Evolutionary conservation across 2,113 vertebrate genomes (phyloP), one percentile per base, ranked within the genome.

Genomic region (Eudyptes chrysolophus): DNA sequence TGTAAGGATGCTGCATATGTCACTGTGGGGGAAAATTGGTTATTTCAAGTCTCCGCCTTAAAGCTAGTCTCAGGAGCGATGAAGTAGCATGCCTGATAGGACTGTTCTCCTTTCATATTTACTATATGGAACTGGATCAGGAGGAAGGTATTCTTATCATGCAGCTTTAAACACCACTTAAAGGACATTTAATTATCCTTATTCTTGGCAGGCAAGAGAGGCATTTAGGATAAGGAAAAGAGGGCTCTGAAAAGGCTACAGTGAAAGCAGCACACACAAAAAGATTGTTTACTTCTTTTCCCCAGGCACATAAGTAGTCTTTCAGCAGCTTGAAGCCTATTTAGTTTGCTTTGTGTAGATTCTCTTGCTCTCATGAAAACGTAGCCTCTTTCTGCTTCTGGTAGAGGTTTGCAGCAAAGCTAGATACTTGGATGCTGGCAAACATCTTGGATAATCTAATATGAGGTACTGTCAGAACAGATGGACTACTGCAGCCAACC

Each of bases 91-190:
- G 27, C 84, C 79, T 66, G 42, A 94, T 34, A 92, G 9, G 17
- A 40, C 69, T 48, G 38, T 15, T 84, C 65, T 82, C 30, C 89
- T 89, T 85, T 69, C n/a, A 4, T 86, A 92, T 94, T 94, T 93
- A 81, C 94, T 84, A 46, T 9, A 62, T 14, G 60, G 52, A 97
- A 78, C 36, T 82, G 58, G 55, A 86, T 58, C 42, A n/a, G 68
- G 80, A 95, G 51, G 38, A 84, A 94, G 85, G 93, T 89, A 87
- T 82, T 94, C 91, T 86, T 62, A 61, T 19, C 68, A 66, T 82
- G 85, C 58, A 95, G 87, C 87, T 92, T 96, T 94, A 94, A 96
- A 87, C 72, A 87, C 62, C 76, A 91, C 58, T 94, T 94, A 87
- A 85, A 89, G 48, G 29, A 79, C 40, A 44, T 95, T 88, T 92